A percentile compares a stretch with the other conserved stretches of the same genome.
Evolutionary conservation across 2,113 vertebrate genomes (phyloP).

Genomic region (Gymnogyps californianus): DNA sequence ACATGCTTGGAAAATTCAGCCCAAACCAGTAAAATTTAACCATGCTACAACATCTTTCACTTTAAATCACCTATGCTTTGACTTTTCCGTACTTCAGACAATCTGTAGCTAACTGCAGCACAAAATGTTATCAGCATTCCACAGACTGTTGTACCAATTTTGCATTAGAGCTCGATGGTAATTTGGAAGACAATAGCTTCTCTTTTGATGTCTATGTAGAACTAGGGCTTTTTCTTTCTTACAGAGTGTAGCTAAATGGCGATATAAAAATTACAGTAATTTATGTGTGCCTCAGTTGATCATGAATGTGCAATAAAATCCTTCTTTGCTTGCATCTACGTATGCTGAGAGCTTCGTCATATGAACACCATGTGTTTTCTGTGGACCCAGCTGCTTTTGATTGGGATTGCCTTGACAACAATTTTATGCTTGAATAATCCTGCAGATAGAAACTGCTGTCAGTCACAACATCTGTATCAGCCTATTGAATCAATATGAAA

Average conservation of each 20-base stretch:
- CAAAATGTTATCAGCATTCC: constrained; percentile 59
- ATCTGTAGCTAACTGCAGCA: constrained; percentile 6
- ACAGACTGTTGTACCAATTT: constrained; percentile 55
- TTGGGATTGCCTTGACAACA: constrained; percentile 28
- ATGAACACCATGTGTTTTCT: constrained; percentile 21
- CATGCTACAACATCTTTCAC: not conserved
- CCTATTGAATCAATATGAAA: not conserved
- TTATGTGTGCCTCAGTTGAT: constrained; percentile 10
- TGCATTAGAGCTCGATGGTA: not conserved
- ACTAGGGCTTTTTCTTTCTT: constrained; percentile 42
- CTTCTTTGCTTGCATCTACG: not conserved
- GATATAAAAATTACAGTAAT: constrained; percentile 33
- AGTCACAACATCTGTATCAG: constrained; percentile 13
- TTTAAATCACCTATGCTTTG: constrained; percentile 5
- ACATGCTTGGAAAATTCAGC: not conserved
- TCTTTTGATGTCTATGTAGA: constrained; percentile 44
- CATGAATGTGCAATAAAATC: constrained; percentile 25
- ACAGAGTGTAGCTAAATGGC: not conserved
- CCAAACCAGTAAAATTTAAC: not conserved
- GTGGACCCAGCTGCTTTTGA: constrained; percentile 27
- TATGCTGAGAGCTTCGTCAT: not conserved
- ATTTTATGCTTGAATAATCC: constrained; percentile 30
- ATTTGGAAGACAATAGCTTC: constrained; percentile 61
- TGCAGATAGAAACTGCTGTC: constrained; percentile 20
- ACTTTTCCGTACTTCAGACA: not conserved